Evolutionary conservation across 2,888 invertebrate genomes (phyloP), one percentile per base, ranked within the genome.

Genomic region (Habroteleia sp.): DNA sequence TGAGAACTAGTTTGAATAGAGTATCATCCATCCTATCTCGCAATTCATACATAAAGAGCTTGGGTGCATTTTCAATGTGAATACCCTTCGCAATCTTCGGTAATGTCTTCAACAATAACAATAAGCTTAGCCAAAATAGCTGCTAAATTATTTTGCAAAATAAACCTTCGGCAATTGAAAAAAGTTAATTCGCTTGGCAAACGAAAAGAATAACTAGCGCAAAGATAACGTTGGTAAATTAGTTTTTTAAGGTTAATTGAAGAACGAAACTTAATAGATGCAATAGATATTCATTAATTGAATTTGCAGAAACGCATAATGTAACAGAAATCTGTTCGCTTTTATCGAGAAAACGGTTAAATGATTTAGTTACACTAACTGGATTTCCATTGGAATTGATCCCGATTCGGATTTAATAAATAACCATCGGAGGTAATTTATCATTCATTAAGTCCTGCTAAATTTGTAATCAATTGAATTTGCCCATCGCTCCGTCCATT

Each of bases 1-100:
- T 81, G 81, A 81, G 78, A 80, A 73, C 72, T 76, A 75, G 74
- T 71, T 76, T 79, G 81, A 82, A 81, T 82, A 77, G 81, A 73
- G 77, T 80, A 80, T 65, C 63, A 58, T 81, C 81, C 81, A 80
- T 83, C 79, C 71, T 54, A 66, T 71, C 71, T 69, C 31, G 50
- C 52, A 52, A 60, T 69, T 69, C 50, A 50, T 50, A 42, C 71
- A 25, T 44, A 50, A 69, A 69, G 68, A 69, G 69, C 63, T 27
- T 3, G 27, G 54, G 3, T 46, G 48, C 62, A 56, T 48, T 62
- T 48, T 56, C 46, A 62, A 62, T 62, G n/a, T n/a, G 31, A 52
- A 42, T 14, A 13, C 23, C 29, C 35, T 48, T 41, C 29, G 25
- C 65, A 44, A 65, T 54, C 65, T 44, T 20, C n/a, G 29, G 5